Evolutionary conservation across 2,888 invertebrate species (phyloP).

Genomic region (Phyllotreta striolata): DNA sequence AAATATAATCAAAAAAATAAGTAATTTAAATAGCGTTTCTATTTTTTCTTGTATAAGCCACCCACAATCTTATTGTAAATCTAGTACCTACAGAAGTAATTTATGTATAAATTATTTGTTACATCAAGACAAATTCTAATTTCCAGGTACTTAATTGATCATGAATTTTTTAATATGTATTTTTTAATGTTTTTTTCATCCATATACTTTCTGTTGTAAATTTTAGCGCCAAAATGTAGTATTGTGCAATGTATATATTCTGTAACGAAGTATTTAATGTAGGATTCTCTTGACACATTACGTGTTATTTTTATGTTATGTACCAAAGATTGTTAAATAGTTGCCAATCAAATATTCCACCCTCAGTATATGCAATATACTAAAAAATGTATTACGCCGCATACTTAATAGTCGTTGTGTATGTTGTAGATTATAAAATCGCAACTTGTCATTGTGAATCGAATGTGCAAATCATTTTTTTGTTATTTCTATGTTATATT

Average conservation of each 20-base stretch:
- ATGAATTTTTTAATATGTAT: background rate
- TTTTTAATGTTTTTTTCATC: background rate
- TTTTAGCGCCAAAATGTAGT: slow-evolving; percentile 18
- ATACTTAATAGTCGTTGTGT: slow-evolving; percentile 50
- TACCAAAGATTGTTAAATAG: slow-evolving; percentile 52
- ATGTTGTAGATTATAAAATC: slow-evolving; percentile 48
- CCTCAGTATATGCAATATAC: slow-evolving; percentile 44
- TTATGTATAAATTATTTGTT: too few relatives aligned
- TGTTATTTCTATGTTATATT: slow-evolving; percentile 47
- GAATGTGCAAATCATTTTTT: slow-evolving; percentile 48
- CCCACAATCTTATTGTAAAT: too few relatives aligned
- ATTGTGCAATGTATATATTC: slow-evolving; percentile 29
- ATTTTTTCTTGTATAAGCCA: too few relatives aligned
- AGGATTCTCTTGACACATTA: slow-evolving; percentile 45
- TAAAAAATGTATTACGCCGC: slow-evolving; percentile 45
- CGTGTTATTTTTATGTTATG: slow-evolving; percentile 37
- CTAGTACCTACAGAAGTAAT: too few relatives aligned
- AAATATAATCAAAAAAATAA: too few relatives aligned
- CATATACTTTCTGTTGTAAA: slow-evolving; percentile 8
- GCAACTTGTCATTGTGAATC: slow-evolving; percentile 49
- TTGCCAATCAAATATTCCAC: slow-evolving; percentile 34
- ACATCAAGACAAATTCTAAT: too few relatives aligned
- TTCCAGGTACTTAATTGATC: too few relatives aligned
- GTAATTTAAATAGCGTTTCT: too few relatives aligned
- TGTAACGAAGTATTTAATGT: slow-evolving; percentile 21